Conservation (phyloP, 2,113 vertebrate species). For the Cercocebus atys region DNA sequence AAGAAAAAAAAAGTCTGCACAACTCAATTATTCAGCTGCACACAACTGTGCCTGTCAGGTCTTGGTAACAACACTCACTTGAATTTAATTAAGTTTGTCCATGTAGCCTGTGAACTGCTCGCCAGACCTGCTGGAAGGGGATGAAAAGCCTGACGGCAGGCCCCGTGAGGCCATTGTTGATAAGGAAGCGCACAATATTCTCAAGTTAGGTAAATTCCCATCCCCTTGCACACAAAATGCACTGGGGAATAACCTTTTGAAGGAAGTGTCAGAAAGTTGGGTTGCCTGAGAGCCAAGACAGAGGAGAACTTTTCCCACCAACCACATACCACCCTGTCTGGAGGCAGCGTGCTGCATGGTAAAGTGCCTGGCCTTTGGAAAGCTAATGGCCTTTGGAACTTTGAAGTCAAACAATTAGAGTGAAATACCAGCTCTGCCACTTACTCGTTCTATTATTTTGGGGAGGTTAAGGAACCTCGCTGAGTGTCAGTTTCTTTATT, state of each 20-base stretch:
- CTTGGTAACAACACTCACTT: constrained; percentile 69
- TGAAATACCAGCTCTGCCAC: not conserved
- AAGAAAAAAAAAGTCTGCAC: constrained; percentile 40
- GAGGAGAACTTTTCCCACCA: constrained; percentile 40
- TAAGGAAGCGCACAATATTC: constrained; percentile 44
- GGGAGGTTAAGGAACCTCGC: not conserved
- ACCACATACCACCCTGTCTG: not conserved
- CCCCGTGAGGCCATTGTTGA: constrained; percentile 61
- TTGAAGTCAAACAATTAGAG: not conserved
- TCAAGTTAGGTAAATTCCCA: constrained; percentile 63
- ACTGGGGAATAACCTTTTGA: constrained; percentile 39
- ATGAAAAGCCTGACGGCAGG: constrained; percentile 55
- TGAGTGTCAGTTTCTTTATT: not conserved
- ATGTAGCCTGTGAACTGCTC: constrained; percentile 55
- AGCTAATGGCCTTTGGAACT: not conserved
- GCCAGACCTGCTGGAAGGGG: constrained; percentile 44
- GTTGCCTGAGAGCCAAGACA: constrained; percentile 26
- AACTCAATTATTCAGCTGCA: constrained; percentile 79
- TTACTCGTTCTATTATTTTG: not conserved
- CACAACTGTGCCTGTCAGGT: constrained; percentile 76
- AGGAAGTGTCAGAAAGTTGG: constrained; percentile 37
- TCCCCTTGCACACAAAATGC: constrained; percentile 12
- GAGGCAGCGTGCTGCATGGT: not conserved
- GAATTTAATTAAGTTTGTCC: constrained; percentile 81
- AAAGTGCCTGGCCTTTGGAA: not conserved